Base-by-base conservation (phyloP, 2,888 invertebrate species). In the Acutogordius australiensis region DNA sequence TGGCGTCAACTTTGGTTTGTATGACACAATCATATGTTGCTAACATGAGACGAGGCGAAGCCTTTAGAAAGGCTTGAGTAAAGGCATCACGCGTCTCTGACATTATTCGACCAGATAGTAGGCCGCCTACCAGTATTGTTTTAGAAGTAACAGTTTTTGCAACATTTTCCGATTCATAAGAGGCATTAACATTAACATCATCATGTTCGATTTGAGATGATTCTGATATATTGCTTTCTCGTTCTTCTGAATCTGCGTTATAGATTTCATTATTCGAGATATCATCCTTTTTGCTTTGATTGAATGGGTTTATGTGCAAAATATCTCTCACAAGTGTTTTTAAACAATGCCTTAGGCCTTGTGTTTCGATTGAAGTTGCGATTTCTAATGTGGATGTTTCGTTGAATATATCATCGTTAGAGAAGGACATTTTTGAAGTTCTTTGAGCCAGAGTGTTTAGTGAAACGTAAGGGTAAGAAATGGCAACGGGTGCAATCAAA, bases 21-120 rank as follows among this genome's bases (percentile, higher is more conserved):
- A 88, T 82, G 65, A 78, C 80, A 70, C 80, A 80, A 57, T 75
- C 76, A 69, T 87, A 94, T 84, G 94, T 90, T 2, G 97, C 91
- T 1, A 83, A 84, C 77, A 94, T 84, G 28, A 97, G 72, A 58
- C 91, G 77, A 68, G 85, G 51, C 4, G 13, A 8, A 4, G 51
- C 8, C 8, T 51, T 4, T 23, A 51, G 23, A 51, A 51, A 51
- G 8, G 51, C 4, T 21, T 8, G 4, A 13, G 4, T 23, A 8
- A 51, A 21, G 8, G 18, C 18, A 8, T 51, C n/a, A 13, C 23
- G 8, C 4, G 51, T 23, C 4, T 8, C 51, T 8, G 26, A 51
- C 23, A 51, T 4, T 13, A 51, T 51, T 4, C 23, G 51, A 23
- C 51, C 51, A 4, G 51, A 51, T 51, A 51, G 4, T 4, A 51